Conservation (phyloP, 2,113 vertebrate genomes). For the Pomatorhinus ruficollis region DNA sequence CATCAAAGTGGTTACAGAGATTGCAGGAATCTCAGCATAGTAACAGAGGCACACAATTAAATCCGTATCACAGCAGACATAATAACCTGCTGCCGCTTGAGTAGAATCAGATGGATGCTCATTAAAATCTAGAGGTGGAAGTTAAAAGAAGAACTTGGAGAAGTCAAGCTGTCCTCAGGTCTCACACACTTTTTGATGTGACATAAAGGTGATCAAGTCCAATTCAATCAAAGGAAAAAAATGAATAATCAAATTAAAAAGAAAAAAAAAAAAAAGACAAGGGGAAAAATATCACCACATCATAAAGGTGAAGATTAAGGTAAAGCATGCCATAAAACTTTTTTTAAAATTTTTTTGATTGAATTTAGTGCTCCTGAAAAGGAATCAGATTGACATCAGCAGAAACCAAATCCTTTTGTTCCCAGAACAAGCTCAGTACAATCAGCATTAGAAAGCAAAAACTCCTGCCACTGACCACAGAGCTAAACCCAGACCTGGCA, state of each 20-base stretch:
- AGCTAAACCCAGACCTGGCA: neutral
- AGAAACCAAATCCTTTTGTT: neutral
- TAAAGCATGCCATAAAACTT: neutral
- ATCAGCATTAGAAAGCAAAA: neutral
- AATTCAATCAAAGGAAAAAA: slow-evolving; percentile 37
- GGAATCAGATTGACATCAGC: neutral
- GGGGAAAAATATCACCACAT: neutral
- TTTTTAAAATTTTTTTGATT: neutral
- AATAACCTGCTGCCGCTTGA: slow-evolving; percentile 13
- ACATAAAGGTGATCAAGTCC: neutral
- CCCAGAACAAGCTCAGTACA: neutral
- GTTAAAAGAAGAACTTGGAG: slow-evolving; percentile 28
- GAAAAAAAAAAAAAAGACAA: neutral
- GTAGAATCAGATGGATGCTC: slow-evolving; percentile 6
- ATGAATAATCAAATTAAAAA: neutral
- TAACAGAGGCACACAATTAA: neutral
- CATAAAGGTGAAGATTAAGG: slow-evolving; percentile 14
- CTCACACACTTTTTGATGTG: slow-evolving; percentile 21
- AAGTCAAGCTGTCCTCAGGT: slow-evolving; percentile 38
- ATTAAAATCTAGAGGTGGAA: slow-evolving; percentile 56
- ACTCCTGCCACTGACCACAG: neutral
- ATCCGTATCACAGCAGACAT: neutral
- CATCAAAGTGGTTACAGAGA: neutral
- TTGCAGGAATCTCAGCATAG: slow-evolving; percentile 1
- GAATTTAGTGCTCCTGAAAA: neutral